A percentile compares a stretch with the other conserved stretches of the same genome.
Evolutionary conservation across 2,797 vertebrate genomes (phyloP).

Genomic region (Scarus forsteni): DNA sequence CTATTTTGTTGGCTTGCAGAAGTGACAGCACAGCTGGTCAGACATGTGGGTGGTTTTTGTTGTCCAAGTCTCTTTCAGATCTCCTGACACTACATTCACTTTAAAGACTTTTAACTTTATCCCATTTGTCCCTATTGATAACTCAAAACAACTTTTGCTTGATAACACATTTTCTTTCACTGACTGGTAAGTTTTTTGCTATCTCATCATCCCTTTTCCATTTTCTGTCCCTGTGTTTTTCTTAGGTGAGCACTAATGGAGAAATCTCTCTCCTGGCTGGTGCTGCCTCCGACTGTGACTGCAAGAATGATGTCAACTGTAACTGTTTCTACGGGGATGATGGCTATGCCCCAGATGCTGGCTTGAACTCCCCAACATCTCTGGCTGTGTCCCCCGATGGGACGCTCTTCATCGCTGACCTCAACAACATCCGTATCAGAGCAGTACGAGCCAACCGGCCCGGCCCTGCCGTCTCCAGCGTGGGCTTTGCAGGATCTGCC

Average conservation of each 20-base stretch:
- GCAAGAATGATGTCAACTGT: conserved; percentile 99
- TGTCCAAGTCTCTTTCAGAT: conserved; percentile 41
- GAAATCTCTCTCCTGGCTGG: conserved; percentile 98
- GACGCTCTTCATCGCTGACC: conserved; percentile 96
- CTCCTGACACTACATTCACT: conserved; percentile 30
- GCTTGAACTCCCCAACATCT: conserved; percentile 96
- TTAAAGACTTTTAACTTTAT: conserved; percentile 4
- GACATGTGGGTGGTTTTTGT: conserved; percentile 36
- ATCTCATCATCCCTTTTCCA: conserved; percentile 13
- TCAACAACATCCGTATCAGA: conserved; percentile 97
- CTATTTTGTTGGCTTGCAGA: conserved; percentile 30
- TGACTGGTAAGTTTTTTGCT: conserved; percentile 5
- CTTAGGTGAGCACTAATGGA: conserved; percentile 94
- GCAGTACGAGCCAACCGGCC: conserved; percentile 95
- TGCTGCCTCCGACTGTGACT: conserved; percentile 97
- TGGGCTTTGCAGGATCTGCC: conserved; percentile 87
- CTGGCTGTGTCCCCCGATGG: conserved; percentile 96
- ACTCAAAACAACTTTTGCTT: conserved; percentile 37
- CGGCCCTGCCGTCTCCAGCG: conserved; percentile 85
- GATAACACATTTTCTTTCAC: conserved; percentile 17
- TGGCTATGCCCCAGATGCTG: conserved; percentile 96
- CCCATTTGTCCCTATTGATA: conserved; percentile 34
- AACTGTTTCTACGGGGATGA: conserved; percentile 98
- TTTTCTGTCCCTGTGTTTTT: conserved; percentile 7
- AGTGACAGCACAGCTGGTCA: conserved; percentile 46